phyloP scores from a whole-genome alignment of 1,140 invertebrate genomes.

The Leucophenga varia region DNA sequence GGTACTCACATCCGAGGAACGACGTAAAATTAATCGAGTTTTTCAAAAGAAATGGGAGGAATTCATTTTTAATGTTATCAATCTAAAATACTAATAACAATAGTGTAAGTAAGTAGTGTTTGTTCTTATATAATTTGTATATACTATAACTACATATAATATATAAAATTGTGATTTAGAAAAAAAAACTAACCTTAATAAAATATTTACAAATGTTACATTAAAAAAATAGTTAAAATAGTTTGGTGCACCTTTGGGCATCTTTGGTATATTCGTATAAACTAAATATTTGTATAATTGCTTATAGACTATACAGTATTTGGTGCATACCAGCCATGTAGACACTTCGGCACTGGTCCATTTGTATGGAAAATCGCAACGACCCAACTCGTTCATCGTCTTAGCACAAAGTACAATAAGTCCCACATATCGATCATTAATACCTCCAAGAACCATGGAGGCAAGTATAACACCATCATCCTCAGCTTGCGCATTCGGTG shows the following conservation, averaged over 20 bases:
- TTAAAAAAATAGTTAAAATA: too few species aligned
- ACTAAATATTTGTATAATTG: too few species aligned
- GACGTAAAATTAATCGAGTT: slow-evolving; percentile 45
- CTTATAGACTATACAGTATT: slow-evolving; percentile 21
- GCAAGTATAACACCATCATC: slow-evolving; percentile 76
- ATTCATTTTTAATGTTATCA: slow-evolving; percentile 49
- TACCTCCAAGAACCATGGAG: slow-evolving; percentile 67
- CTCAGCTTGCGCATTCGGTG: slow-evolving; percentile 72
- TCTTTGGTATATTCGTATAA: too few species aligned
- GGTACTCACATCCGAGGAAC: slow-evolving; percentile 36
- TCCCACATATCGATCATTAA: slow-evolving; percentile 63
- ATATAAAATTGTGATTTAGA: too few species aligned
- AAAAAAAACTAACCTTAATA: too few species aligned
- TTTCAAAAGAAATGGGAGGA: slow-evolving; percentile 50
- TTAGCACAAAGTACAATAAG: slow-evolving; percentile 71
- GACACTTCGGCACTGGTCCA: slow-evolving; percentile 74
- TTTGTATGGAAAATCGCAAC: slow-evolving; percentile 69
- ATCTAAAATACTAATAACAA: slow-evolving; percentile 46
- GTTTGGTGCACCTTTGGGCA: too few species aligned
- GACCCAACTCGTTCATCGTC: slow-evolving; percentile 67
- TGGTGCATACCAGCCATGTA: slow-evolving; percentile 76
- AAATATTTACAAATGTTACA: neutral
- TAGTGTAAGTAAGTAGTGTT: too few species aligned
- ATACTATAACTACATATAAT: too few species aligned
- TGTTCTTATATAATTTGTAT: too few species aligned